Evolutionary conservation across 2,888 invertebrate genomes (phyloP).

Genomic region (Caenorhabditis sp.): DNA sequence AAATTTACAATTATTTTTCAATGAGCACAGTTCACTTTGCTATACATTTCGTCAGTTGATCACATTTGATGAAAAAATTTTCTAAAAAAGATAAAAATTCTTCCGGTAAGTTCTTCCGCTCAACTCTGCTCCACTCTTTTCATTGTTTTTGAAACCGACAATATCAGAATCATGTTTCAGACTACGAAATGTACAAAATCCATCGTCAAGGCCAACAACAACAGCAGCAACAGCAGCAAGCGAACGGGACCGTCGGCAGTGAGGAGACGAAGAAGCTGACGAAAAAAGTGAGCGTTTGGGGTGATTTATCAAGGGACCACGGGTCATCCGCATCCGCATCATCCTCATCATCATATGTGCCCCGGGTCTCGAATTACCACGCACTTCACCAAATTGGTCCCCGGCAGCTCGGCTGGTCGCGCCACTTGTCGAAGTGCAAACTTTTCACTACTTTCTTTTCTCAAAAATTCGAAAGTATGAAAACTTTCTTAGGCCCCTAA

Average conservation of each 20-base stretch:
- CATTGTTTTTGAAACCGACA: not conserved
- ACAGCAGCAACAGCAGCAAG: conserved; percentile 51
- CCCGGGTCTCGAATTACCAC: conserved; percentile 21
- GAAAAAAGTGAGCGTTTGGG: conserved; percentile 27
- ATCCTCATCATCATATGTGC: conserved; percentile 6
- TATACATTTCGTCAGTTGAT: too few relatives aligned
- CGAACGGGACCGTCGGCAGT: conserved; percentile 19
- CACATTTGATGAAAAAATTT: too few relatives aligned
- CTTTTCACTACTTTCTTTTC: not conserved
- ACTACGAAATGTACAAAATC: conserved; percentile 68
- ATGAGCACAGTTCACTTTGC: too few relatives aligned
- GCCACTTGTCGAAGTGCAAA: not conserved
- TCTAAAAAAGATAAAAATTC: too few relatives aligned
- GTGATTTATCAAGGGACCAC: not conserved
- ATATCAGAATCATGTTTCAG: conserved; percentile 35
- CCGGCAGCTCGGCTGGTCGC: not conserved
- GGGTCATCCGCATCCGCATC: conserved; percentile 24
- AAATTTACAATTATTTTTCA: too few relatives aligned
- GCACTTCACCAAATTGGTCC: conserved; percentile 11
- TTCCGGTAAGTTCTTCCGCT: too few relatives aligned
- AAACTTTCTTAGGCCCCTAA: not conserved
- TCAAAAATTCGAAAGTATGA: not conserved
- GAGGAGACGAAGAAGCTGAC: conserved; percentile 41
- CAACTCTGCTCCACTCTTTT: too few relatives aligned
- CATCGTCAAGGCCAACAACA: conserved; percentile 63